Evolutionary conservation across 2,888 invertebrate species (phyloP), one percentile per base, ranked within the genome.

Genomic region (Bellardia bayeri): DNA sequence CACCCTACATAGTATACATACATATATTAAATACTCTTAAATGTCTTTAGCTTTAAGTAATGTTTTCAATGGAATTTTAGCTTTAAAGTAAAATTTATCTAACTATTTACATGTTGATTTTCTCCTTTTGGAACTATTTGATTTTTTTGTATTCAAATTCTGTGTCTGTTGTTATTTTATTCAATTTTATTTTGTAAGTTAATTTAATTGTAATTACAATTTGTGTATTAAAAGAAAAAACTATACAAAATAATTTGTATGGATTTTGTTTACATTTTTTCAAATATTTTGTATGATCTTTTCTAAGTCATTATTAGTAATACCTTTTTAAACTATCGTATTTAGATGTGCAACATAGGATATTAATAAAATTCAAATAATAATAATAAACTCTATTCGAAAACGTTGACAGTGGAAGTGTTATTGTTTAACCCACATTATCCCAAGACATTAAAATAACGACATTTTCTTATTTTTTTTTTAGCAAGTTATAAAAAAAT

Each of bases 231-330:
- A 58, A n/a, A n/a, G n/a, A 6, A 14, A 58, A 30, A 54, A 49
- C 23, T 71, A 63, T 30, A 40, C n/a, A 40, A 51, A 51, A 63
- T 3, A n/a, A 61, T 40, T 30, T 13, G 9, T 37, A 14, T 40
- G 23, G 14, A 16, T 40, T 40, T 33, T 61, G 11, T 56, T 16
- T 56, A 45, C 23, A 23, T 23, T 30, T 64, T 81, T 42, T 54
- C 0, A 56, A 56, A 82, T 61, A 40, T 78, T 71, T 75, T 76
- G 33, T 72, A 82, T 56, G 45, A 61, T 69, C n/a, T 72, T 76
- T 71, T 80, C 75, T 81, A 87, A 81, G 83, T 84, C 87, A 84
- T 79, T 86, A 87, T 80, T 66, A 78, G 68, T 82, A 78, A 75
- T 40, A 80, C 66, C 14, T 45, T 72, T 82, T 76, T 82, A 68